Evolutionary conservation across 2,888 invertebrate species (phyloP).

Genomic region (Brenthis ino): DNA sequence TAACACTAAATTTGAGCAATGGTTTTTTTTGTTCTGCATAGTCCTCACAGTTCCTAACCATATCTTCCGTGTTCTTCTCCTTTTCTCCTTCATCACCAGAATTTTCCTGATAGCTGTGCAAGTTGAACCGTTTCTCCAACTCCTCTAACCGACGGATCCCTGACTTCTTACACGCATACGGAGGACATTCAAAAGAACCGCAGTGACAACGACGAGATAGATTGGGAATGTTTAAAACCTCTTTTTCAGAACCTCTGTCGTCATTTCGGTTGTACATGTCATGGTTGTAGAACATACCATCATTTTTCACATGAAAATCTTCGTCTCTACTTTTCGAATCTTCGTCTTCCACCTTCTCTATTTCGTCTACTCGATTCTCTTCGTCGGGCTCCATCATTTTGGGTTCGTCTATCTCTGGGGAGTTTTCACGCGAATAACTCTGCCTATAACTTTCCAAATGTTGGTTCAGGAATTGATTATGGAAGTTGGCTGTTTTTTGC

Average conservation of each 20-base stretch:
- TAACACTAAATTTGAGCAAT: constrained; percentile 95
- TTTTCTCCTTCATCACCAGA: constrained; percentile 65
- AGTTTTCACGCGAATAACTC: constrained; percentile 65
- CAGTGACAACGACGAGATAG: constrained; percentile 78
- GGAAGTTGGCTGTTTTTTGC: constrained; percentile 75
- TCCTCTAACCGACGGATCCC: constrained; percentile 71
- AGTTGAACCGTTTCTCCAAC: constrained; percentile 69
- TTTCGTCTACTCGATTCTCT: constrained; percentile 49
- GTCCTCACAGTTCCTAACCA: constrained; percentile 71
- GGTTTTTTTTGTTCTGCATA: constrained; percentile 84
- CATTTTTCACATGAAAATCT: constrained; percentile 63
- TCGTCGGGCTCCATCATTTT: constrained; percentile 61
- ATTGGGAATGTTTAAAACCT: constrained; percentile 70
- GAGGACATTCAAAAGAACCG: constrained; percentile 81
- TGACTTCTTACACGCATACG: constrained; percentile 73
- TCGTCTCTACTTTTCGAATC: constrained; percentile 64
- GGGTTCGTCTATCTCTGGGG: constrained; percentile 66
- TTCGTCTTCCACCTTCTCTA: constrained; percentile 64
- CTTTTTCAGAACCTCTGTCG: constrained; percentile 57
- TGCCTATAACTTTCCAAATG: constrained; percentile 71
- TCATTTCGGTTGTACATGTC: constrained; percentile 62
- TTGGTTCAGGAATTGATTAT: constrained; percentile 81
- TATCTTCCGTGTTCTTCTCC: constrained; percentile 64
- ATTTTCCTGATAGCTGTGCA: constrained; percentile 67
- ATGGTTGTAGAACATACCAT: constrained; percentile 57